Evolutionary conservation across 2,888 invertebrate species (phyloP).

Genomic region (Eupithecia vulgata): DNA sequence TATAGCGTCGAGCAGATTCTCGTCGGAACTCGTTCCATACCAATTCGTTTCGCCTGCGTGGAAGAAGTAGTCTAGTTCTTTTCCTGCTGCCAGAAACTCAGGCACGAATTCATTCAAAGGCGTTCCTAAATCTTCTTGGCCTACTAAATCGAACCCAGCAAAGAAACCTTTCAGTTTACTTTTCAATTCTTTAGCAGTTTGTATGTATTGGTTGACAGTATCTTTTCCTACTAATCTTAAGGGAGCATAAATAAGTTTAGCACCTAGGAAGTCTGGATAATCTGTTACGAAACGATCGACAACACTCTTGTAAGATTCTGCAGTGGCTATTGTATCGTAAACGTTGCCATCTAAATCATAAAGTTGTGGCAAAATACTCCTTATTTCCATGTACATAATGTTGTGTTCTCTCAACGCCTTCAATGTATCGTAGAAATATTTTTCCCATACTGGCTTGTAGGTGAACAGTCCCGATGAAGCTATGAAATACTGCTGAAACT

Average conservation of each 20-base stretch:
- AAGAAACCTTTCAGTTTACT: conserved; percentile 85
- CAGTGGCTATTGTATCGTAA: conserved; percentile 81
- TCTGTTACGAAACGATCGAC: conserved; percentile 82
- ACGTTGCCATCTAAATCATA: conserved; percentile 87
- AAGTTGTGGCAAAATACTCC: conserved; percentile 85
- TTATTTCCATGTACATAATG: conserved; percentile 88
- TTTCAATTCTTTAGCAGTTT: conserved; percentile 73
- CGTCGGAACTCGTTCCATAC: conserved; percentile 86
- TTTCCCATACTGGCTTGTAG: conserved; percentile 86
- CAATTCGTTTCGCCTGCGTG: conserved; percentile 93
- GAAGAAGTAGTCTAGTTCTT: conserved; percentile 87
- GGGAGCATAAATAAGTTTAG: conserved; percentile 88
- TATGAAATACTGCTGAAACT: conserved; percentile 83
- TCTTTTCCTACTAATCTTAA: conserved; percentile 70
- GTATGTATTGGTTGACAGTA: conserved; percentile 76
- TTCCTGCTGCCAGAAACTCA: conserved; percentile 75
- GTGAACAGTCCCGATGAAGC: conserved; percentile 79
- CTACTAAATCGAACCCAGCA: conserved; percentile 93
- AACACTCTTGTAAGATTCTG: conserved; percentile 81
- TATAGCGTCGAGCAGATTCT: conserved; percentile 90
- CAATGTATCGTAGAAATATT: conserved; percentile 86
- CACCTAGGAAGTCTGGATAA: conserved; percentile 87
- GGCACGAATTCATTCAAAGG: conserved; percentile 85
- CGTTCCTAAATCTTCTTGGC: conserved; percentile 89
- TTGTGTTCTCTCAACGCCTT: conserved; percentile 87